Base-by-base conservation (phyloP, 2,888 invertebrate species). In the Melanostoma mellinum region DNA sequence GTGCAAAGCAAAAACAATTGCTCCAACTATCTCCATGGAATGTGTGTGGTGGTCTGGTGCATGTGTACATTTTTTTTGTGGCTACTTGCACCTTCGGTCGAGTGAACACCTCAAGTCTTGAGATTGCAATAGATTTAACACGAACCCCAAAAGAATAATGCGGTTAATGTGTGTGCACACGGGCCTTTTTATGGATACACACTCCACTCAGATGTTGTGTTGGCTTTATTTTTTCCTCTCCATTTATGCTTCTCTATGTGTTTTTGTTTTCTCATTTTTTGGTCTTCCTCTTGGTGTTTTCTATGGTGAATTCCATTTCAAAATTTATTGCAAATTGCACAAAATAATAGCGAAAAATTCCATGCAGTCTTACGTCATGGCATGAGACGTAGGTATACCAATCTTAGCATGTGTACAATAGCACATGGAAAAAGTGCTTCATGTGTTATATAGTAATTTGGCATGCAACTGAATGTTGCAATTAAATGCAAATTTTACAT, bases 401-500 rank as follows among this genome's bases (percentile, higher is more conserved):
- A 58, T 48, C 53, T 40, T 10, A 30, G 48, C 46, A 52, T 48
- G 48, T 4, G 33, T 20, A 46, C 55, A 36, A 53, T 72, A 65
- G 73, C 55, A 77, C 68, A 8, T 10, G 5, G 52, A 73, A 77
- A 82, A 84, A 69, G 72, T 84, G 82, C 82, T 74, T 69, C 78
- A 74, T 69, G 56, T 67, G 56, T 68, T 63, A 53, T 68, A 69
- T 50, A 36, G 56, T 46, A 73, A 82, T 78, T 78, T 73, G 6
- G 63, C 55, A 65, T 67, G 78, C 78, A 77, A 60, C 46, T 61
- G 60, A 73, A 58, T 46, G 35, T 71, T 74, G 84, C 71, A 84
- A 84, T 84, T 84, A 84, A 84, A 84, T 84, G 84, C 84, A 84
- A 84, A 84, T 84, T 84, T 67, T 65, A 67, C 78, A 81, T 78